A percentile compares a stretch with the other conserved stretches of the same genome.
Conservation (phyloP, 2,888 invertebrate genomes). For the Epiblema foenella region DNA sequence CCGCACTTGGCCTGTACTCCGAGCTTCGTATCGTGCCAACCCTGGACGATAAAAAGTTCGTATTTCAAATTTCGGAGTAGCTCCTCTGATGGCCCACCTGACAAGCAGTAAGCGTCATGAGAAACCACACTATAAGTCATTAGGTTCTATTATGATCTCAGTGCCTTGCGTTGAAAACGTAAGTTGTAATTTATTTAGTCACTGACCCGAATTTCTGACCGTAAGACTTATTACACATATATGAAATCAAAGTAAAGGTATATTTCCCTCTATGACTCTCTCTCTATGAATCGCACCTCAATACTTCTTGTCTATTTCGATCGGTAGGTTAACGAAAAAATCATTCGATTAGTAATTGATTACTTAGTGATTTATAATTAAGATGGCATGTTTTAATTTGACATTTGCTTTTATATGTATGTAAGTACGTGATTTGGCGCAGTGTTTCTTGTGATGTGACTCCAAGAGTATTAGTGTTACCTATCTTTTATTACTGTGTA, state of each 20-base stretch:
- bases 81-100: not conserved
- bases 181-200: conserved; percentile 38
- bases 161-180: conserved; percentile 51
- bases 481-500: conserved; percentile 48
- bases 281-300: not conserved
- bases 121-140: not conserved
- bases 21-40: too few species aligned
- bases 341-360: not conserved
- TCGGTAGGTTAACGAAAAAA: not conserved
- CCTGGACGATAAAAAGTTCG: too few species aligned
- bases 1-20: too few species aligned
- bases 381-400: not conserved
- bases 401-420: conserved; percentile 2
- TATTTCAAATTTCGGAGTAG: too few species aligned
- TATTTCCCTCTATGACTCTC: not conserved
- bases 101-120: not conserved
- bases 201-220: not conserved
- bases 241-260: not conserved
- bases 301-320: not conserved
- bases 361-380: not conserved
- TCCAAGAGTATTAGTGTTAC: conserved; percentile 29
- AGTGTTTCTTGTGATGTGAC: conserved; percentile 24
- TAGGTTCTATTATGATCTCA: conserved; percentile 64
- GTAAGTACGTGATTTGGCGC: conserved; percentile 26
- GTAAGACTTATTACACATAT: not conserved